A percentile compares a stretch with the other conserved stretches of the same genome.
Conservation (phyloP, 2,113 vertebrate species). For the Tragelaphus strepsiceros region DNA sequence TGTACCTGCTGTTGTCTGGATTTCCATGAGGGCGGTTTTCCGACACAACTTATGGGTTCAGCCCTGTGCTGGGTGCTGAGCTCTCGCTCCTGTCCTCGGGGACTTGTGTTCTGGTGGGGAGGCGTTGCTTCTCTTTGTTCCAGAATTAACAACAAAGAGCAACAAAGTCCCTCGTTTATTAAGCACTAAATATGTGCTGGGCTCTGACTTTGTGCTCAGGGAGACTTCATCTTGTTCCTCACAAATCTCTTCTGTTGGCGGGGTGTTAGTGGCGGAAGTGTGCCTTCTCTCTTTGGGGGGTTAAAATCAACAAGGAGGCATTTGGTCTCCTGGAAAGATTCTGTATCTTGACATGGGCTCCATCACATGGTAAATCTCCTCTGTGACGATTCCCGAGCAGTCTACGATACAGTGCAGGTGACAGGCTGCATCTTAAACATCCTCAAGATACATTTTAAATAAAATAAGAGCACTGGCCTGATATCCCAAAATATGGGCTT, state of each 20-base stretch:
- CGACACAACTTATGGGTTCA: rapidly evolving
- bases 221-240: background rate
- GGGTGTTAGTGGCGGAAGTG: background rate
- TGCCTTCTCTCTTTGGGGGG: background rate
- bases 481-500: background rate
- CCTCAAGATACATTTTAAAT: background rate
- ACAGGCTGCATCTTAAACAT: too few relatives aligned
- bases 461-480: background rate
- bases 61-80: too few relatives aligned
- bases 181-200: background rate
- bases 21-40: background rate
- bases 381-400: background rate
- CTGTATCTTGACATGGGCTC: background rate
- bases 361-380: rapidly evolving
- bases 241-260: too few relatives aligned
- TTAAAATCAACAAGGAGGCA: too few relatives aligned
- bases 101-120: background rate
- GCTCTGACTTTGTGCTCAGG: background rate
- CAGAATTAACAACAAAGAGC: background rate
- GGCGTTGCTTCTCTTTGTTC: background rate
- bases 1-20: background rate
- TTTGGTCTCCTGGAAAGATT: background rate
- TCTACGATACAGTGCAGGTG: background rate
- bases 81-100: rapidly evolving
- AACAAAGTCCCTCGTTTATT: background rate